Percentiles rank a stretch among this genome's conserved stretches.
phyloP scores from a whole-genome alignment of 2,113 vertebrate species.

The Corapipo altera region DNA sequence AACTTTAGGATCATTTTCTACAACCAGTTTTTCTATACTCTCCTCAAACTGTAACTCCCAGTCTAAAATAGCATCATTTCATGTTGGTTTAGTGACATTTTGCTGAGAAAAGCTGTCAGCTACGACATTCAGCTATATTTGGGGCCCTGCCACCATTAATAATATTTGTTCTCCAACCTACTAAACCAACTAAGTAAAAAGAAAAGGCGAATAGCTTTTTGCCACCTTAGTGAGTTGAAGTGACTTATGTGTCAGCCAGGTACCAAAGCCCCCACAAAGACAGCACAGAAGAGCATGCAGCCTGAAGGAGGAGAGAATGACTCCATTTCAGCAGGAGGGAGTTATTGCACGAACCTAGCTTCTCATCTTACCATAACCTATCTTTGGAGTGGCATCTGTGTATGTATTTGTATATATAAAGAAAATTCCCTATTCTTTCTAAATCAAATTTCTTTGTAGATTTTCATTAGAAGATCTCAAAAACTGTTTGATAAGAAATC shows the following conservation, averaged over 20 bases:
- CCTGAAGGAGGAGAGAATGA: background rate
- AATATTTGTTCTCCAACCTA: background rate
- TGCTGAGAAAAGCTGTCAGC: slow-evolving; percentile 22
- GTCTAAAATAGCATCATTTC: slow-evolving; percentile 3
- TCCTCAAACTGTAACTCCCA: background rate
- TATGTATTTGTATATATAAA: background rate
- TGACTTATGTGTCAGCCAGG: background rate
- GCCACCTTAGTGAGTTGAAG: background rate
- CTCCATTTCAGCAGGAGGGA: background rate
- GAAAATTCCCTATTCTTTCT: background rate
- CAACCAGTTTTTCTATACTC: background rate
- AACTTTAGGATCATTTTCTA: background rate
- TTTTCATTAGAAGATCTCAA: background rate
- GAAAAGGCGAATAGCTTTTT: background rate
- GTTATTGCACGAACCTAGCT: background rate
- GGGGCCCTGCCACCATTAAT: background rate
- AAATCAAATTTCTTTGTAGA: background rate
- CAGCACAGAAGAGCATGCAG: background rate
- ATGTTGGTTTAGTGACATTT: slow-evolving; percentile 29
- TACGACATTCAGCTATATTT: slow-evolving; percentile 7
- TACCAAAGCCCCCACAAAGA: background rate
- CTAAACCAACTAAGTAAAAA: background rate
- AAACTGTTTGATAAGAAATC: background rate
- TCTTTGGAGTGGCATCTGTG: background rate
- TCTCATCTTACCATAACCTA: slow-evolving; percentile 11